Conservation (phyloP, 2,113 vertebrate species). For the Ancistrus triradiatus region DNA sequence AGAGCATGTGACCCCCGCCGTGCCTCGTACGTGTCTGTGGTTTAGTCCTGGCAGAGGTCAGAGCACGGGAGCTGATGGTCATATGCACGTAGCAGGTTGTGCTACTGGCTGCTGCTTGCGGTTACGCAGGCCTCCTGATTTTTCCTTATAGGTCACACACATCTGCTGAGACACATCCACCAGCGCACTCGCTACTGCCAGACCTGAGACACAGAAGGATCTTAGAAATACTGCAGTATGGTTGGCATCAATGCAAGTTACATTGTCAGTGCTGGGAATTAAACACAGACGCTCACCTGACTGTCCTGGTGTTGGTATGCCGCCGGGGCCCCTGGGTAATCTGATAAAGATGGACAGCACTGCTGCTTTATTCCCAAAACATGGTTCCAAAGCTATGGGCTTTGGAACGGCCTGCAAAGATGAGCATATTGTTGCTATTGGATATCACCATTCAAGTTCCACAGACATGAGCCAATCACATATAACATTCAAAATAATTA, state of each 20-base stretch:
- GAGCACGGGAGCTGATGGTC: constrained; percentile 22
- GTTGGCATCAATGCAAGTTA: background rate
- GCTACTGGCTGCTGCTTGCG: constrained; percentile 42
- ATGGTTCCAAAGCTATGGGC: constrained; percentile 95
- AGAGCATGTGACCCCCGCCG: constrained; percentile 13
- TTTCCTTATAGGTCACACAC: constrained; percentile 47
- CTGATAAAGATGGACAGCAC: constrained; percentile 97
- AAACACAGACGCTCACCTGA: constrained; percentile 73
- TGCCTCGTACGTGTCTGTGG: constrained; percentile 7
- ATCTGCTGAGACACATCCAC: constrained; percentile 46
- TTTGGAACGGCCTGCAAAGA: constrained; percentile 84
- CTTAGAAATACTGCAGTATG: background rate
- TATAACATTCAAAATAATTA: too few relatives aligned
- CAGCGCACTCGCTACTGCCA: constrained; percentile 39
- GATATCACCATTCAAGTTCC: background rate
- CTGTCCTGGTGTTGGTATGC: constrained; percentile 94
- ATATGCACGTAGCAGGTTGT: constrained; percentile 30
- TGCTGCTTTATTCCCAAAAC: constrained; percentile 94
- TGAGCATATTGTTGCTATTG: background rate
- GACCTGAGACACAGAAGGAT: constrained; percentile 18
- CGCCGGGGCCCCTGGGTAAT: constrained; percentile 86
- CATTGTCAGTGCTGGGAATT: background rate
- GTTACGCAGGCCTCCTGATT: constrained; percentile 42
- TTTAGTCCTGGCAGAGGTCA: constrained; percentile 42
- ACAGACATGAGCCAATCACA: too few relatives aligned